Evolutionary conservation across 35 echinoderm and acorn worm species (phyloP).

Genomic region (Acanthaster planci): DNA sequence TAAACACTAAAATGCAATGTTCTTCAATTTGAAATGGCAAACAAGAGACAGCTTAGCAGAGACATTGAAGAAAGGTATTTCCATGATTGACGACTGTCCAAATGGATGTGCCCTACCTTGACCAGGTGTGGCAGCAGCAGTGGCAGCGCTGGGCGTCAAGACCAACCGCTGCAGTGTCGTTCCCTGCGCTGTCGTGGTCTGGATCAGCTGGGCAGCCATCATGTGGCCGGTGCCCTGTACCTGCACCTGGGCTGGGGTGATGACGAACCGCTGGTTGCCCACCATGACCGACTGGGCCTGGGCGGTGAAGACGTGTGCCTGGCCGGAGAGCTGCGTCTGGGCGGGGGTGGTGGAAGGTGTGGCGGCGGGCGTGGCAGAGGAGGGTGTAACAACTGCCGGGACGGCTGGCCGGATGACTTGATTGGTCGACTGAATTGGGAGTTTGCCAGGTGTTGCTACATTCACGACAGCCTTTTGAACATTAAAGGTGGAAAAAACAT

Average conservation of each 20-base stretch:
- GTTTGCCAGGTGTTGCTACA: constrained; percentile 17
- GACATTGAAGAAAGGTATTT: too few relatives aligned
- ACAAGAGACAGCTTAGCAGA: too few relatives aligned
- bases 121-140: background rate
- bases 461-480: constrained; percentile 5
- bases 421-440: constrained; percentile 1
- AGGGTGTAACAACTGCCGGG: background rate
- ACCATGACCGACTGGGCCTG: constrained; percentile 90
- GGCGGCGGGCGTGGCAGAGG: background rate
- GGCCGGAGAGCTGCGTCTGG: constrained; percentile 70
- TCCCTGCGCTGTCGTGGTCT: constrained; percentile 85
- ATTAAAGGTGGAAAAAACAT: background rate
- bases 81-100: too few relatives aligned
- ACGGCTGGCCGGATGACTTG: background rate
- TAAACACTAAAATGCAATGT: too few relatives aligned
- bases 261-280: constrained; percentile 95
- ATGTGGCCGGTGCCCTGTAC: constrained; percentile 90
- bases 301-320: constrained; percentile 90
- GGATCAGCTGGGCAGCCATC: constrained; percentile 90
- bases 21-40: too few relatives aligned
- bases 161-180: constrained; percentile 88
- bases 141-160: constrained; percentile 70
- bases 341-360: constrained; percentile 8
- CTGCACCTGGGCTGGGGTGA: constrained; percentile 90
- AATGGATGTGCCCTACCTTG: too few relatives aligned